These are phyloP conservation scores for Octopus bimaculoides DNA, from an alignment of 1,140 invertebrate species.

Conservation along the genomic window DNA sequence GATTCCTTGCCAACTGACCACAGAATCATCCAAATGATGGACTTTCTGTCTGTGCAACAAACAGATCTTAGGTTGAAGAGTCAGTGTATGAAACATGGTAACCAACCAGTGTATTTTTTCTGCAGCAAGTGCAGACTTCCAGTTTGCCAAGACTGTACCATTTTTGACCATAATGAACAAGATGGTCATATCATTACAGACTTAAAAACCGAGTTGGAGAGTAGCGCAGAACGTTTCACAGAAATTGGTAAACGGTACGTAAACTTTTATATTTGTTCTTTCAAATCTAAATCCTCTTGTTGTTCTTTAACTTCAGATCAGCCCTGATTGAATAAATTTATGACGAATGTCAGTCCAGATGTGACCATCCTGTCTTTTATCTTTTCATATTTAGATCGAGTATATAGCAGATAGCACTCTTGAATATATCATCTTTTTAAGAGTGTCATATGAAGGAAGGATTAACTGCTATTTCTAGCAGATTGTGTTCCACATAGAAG, in stretches of 20 bases:
- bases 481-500: no score
- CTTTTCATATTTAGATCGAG: no score
- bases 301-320: no score
- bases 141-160: slow-evolving; percentile 51
- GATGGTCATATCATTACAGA: slow-evolving; percentile 46
- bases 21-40: slow-evolving; percentile 51
- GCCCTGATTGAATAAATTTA: no score
- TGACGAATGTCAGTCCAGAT: no score
- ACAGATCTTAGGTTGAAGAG: slow-evolving; percentile 41
- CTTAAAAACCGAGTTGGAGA: slow-evolving; percentile 40
- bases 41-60: slow-evolving; percentile 39
- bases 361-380: no score
- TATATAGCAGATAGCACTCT: no score
- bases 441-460: no score
- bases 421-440: no score
- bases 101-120: slow-evolving; percentile 51
- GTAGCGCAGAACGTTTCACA: slow-evolving; percentile 40
- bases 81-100: slow-evolving; percentile 46
- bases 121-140: slow-evolving; percentile 47
- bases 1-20: slow-evolving; percentile 46
- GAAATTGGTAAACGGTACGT: slow-evolving; percentile 32
- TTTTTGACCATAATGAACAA: slow-evolving; percentile 51
- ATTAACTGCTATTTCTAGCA: no score
- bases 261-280: no score
- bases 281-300: no score